These are phyloP conservation scores for Stratiomys singularior DNA, from an alignment of 2,888 invertebrate species.

Conservation along the genomic window DNA sequence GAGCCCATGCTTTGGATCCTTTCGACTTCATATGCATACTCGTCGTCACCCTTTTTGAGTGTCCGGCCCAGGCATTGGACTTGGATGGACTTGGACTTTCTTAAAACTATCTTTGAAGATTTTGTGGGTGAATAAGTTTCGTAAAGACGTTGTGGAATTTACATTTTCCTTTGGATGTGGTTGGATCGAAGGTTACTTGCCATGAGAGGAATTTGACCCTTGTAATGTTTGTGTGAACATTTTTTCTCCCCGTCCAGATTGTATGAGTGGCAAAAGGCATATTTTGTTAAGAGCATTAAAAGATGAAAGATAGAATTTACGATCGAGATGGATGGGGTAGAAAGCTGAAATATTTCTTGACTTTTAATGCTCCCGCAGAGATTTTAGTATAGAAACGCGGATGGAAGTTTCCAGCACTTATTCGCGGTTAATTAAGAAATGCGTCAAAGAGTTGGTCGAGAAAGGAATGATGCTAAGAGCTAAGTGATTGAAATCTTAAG, in stretches of 20 bases:
- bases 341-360: too few relatives aligned
- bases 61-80: slow-evolving; percentile 18
- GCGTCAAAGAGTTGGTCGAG: too few relatives aligned
- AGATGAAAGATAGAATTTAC: background rate
- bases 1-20: background rate
- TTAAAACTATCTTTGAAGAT: slow-evolving; percentile 51
- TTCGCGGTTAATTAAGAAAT: too few relatives aligned
- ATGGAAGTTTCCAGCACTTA: too few relatives aligned
- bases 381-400: too few relatives aligned
- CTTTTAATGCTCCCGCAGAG: too few relatives aligned
- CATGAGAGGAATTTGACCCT: slow-evolving; percentile 24
- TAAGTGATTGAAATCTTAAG: too few relatives aligned
- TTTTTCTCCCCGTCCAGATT: background rate
- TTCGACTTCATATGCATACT: background rate
- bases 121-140: slow-evolving; percentile 53
- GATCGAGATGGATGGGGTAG: background rate
- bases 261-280: background rate
- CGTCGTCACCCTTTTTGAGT: background rate
- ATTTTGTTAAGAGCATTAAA: background rate
- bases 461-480: too few relatives aligned
- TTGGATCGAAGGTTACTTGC: slow-evolving; percentile 46
- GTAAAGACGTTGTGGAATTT: slow-evolving; percentile 50
- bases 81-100: slow-evolving; percentile 24
- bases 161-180: slow-evolving; percentile 52
- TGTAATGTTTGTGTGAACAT: slow-evolving; percentile 23